These are phyloP conservation scores for Erythrolamprus reginae DNA, from an alignment of 2,113 vertebrate species.

Conservation along the genomic window DNA sequence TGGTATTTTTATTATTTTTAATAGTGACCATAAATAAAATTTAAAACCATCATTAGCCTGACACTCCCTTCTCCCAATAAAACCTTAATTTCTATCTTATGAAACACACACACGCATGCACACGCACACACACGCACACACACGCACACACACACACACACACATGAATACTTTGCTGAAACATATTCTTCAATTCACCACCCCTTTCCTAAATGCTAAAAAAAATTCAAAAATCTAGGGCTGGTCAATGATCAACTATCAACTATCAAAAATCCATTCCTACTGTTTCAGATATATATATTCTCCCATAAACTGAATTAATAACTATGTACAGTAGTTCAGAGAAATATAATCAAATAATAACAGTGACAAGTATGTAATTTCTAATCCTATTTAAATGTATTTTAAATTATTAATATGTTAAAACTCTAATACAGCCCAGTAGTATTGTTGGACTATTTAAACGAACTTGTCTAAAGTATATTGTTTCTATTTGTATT, in stretches of 20 bases:
- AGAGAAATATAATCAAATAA: conserved; percentile 11
- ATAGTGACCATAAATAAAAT: not conserved
- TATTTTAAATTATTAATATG: conserved; percentile 7
- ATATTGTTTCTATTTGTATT: not conserved
- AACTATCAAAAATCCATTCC: conserved; percentile 1
- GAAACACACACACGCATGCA: not conserved
- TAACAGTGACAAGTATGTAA: not conserved
- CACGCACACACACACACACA: not conserved
- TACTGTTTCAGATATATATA: not conserved
- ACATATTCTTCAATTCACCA: not conserved
- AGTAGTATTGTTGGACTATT: not conserved
- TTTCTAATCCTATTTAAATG: conserved; percentile 3
- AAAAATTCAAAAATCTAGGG: not conserved
- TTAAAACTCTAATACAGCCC: not conserved
- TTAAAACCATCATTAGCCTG: not conserved
- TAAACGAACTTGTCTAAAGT: not conserved
- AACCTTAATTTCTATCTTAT: not conserved
- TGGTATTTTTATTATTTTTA: not conserved
- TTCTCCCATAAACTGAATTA: not conserved
- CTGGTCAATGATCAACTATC: not conserved
- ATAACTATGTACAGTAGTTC: not conserved
- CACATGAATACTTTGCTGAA: not conserved
- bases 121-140: not conserved
- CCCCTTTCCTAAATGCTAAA: not conserved
- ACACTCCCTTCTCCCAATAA: not conserved